phyloP scores from a whole-genome alignment of 2,113 vertebrate species.

The Muntiacus reevesi region DNA sequence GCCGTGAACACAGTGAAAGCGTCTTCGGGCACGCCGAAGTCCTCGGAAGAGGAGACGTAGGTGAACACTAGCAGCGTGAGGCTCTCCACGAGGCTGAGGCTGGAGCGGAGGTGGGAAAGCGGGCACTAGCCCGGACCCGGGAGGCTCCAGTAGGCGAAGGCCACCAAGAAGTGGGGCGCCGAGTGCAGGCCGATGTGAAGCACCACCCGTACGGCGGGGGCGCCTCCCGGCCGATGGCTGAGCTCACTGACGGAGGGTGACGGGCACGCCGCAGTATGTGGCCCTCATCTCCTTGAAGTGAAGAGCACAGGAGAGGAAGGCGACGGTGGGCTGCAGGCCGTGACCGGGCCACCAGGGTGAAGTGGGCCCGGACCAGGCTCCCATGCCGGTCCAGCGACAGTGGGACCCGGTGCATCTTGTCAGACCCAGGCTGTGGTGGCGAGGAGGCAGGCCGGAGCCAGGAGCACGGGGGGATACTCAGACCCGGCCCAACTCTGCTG shows the following conservation, averaged over 20 bases:
- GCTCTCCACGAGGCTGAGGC: conserved; percentile 86
- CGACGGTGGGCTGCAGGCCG: conserved; percentile 86
- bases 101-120: conserved; percentile 81
- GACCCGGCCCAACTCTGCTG: not conserved
- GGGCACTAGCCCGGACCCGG: conserved; percentile 74
- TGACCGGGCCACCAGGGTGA: conserved; percentile 82
- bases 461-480: not conserved
- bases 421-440: conserved; percentile 8
- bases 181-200: conserved; percentile 91
- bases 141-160: conserved; percentile 85
- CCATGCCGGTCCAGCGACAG: conserved; percentile 87
- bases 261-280: conserved; percentile 90
- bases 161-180: conserved; percentile 87
- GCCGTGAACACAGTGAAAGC: conserved; percentile 89
- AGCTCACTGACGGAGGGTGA: conserved; percentile 95
- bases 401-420: conserved; percentile 87
- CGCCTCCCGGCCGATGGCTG: conserved; percentile 87
- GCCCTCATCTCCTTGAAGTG: conserved; percentile 87
- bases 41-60: conserved; percentile 90
- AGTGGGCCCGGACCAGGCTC: conserved; percentile 85
- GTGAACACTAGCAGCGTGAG: conserved; percentile 91
- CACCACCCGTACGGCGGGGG: conserved; percentile 95
- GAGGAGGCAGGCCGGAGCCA: not conserved
- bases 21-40: conserved; percentile 88
- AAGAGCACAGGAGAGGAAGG: conserved; percentile 88